Evolutionary conservation across 2,888 invertebrate species (phyloP), one percentile per base, ranked within the genome.

Genomic region (Lobophora halterata): DNA sequence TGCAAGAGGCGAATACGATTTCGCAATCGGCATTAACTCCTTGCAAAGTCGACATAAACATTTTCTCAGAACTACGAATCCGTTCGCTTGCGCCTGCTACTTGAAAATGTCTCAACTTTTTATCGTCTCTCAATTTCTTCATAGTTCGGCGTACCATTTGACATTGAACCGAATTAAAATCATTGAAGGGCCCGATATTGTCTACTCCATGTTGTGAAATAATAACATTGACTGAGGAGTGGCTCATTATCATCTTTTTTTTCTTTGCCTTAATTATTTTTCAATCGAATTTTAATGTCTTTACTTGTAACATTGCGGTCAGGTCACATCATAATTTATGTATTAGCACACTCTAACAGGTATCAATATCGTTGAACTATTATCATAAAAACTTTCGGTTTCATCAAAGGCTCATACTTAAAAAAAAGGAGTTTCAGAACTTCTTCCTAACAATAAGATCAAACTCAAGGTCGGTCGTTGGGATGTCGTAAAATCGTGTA

Each of bases 91-190:
- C 37, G 32, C 25, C 50, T 52, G 32, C 42, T 33, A 49, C 46
- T 58, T 45, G 51, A 56, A 62, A 61, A 56, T 60, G 54, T 60
- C 58, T 57, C 55, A 58, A 62, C 60, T 53, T 52, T 57, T 69
- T 71, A 72, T 76, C 71, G 52, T 53, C 31, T 55, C 52, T 65
- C 59, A 74, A 79, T 81, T 81, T 78, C 80, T 78, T 77, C 72
- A 82, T 72, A 72, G 63, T 60, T 65, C 55, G 57, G 55, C 61
- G 63, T 71, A 62, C 53, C 57, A 58, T 69, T 61, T 77, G 79
- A 80, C 85, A 83, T 83, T 85, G 83, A 77, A 80, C 80, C 73
- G 70, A 80, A 80, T 80, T 74, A 62, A 72, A 73, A 73, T 79
- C 82, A 83, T 83, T 80, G 68, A 63, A 73, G 75, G 70, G 73